phyloP scores from a whole-genome alignment of 2,888 invertebrate genomes.

The Eupithecia centaureata region DNA sequence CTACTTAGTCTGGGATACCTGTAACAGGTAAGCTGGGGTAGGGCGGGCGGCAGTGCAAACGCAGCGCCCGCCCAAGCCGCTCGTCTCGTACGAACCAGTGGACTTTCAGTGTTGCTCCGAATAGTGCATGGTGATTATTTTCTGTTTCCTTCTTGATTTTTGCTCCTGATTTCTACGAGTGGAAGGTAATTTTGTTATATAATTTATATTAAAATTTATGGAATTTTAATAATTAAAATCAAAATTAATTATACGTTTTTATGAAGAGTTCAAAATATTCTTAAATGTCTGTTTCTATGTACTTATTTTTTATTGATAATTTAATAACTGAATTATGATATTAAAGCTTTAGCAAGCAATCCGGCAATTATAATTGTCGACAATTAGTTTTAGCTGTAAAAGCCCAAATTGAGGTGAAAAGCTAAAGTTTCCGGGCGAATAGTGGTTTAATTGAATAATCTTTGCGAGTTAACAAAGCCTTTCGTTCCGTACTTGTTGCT shows the following conservation, averaged over 20 bases:
- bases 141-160: conserved; percentile 27
- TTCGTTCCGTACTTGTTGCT: conserved; percentile 66
- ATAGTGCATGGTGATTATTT: conserved; percentile 57
- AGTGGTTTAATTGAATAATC: conserved; percentile 47
- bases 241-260: background rate
- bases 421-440: conserved; percentile 32
- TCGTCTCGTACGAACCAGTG: conserved; percentile 54
- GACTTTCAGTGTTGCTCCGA: conserved; percentile 53
- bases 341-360: conserved; percentile 10
- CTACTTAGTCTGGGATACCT: conserved; percentile 78
- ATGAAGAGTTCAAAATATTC: too few relatives aligned
- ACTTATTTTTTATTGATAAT: too few relatives aligned
- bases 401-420: conserved; percentile 23
- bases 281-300: too few relatives aligned
- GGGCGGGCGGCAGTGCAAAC: conserved; percentile 74
- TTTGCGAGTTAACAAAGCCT: conserved; percentile 49
- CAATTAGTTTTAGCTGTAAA: conserved; percentile 23
- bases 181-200: conserved; percentile 15
- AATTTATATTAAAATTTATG: background rate
- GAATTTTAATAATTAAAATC: background rate
- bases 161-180: conserved; percentile 9
- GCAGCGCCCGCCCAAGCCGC: conserved; percentile 60
- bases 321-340: background rate
- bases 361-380: conserved; percentile 23
- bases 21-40: conserved; percentile 73